Percentiles rank a stretch among this genome's conserved stretches.
These are phyloP conservation scores for Brotula barbata DNA, from an alignment of 2,797 vertebrate genomes.

Conservation along the genomic window DNA sequence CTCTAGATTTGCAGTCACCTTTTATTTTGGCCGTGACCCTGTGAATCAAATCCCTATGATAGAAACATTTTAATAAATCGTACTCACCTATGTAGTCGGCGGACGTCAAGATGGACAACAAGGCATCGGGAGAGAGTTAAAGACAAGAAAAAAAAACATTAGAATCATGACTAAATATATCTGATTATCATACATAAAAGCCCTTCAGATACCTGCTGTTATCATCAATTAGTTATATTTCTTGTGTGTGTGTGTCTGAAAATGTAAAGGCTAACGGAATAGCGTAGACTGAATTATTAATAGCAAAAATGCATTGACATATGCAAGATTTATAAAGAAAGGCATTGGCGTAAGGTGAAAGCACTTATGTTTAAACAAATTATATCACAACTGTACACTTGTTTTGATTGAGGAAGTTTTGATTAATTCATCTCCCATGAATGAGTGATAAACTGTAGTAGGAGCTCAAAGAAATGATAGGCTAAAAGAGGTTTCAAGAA, in stretches of 20 bases:
- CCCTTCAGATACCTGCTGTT: neutral
- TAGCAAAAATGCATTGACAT: neutral
- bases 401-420: neutral
- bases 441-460: neutral
- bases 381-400: neutral
- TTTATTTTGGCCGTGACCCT: slow-evolving; percentile 16
- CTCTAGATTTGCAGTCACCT: slow-evolving; percentile 20
- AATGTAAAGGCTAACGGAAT: neutral
- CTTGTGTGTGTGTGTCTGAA: neutral
- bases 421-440: neutral
- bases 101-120: neutral
- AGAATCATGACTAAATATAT: neutral
- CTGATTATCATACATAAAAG: neutral
- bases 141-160: neutral
- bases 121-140: slow-evolving; percentile 10
- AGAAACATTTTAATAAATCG: too few species aligned
- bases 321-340: neutral
- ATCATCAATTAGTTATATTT: neutral
- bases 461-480: neutral
- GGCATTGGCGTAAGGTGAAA: neutral
- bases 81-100: slow-evolving; percentile 66
- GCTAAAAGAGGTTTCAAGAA: too few species aligned
- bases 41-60: too few species aligned
- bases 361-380: neutral
- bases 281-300: neutral